Percentiles rank a stretch among this genome's conserved stretches.
These are phyloP conservation scores for Oceanites oceanicus DNA, from an alignment of 2,113 vertebrate species.

Conservation along the genomic window DNA sequence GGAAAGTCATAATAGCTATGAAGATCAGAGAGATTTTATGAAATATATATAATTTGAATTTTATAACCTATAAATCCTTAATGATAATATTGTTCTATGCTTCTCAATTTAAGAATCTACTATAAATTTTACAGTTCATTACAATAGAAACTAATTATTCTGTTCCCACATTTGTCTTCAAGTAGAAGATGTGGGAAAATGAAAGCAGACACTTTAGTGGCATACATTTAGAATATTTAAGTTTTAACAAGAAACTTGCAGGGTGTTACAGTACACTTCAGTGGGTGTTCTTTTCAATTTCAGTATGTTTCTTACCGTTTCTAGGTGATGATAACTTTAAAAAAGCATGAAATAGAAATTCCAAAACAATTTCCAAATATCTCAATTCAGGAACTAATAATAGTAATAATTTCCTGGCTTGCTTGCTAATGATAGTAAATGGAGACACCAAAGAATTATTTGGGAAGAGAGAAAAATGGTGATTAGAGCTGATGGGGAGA, in stretches of 20 bases:
- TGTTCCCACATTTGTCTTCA: constrained; percentile 44
- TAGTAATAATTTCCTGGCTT: background rate
- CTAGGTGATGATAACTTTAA: background rate
- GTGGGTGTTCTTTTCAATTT: background rate
- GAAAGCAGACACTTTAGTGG: background rate
- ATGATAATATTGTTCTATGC: constrained; percentile 60
- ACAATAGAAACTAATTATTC: constrained; percentile 57
- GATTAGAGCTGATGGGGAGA: background rate
- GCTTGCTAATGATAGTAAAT: background rate
- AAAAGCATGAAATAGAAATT: background rate
- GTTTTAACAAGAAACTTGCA: background rate
- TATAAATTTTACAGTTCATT: constrained; percentile 49
- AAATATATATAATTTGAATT: constrained; percentile 50
- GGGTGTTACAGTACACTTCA: background rate
- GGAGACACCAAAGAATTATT: background rate
- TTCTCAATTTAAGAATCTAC: constrained; percentile 47
- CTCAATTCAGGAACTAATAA: background rate
- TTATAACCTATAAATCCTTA: constrained; percentile 59
- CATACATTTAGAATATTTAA: constrained; percentile 12
- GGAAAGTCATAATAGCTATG: background rate
- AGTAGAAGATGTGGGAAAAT: background rate
- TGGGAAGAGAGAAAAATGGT: background rate
- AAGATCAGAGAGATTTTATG: constrained; percentile 41
- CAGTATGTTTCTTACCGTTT: background rate
- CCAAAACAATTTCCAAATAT: background rate